Evolutionary conservation across 1,140 invertebrate genomes (phyloP).

Genomic region (Battus philenor): DNA sequence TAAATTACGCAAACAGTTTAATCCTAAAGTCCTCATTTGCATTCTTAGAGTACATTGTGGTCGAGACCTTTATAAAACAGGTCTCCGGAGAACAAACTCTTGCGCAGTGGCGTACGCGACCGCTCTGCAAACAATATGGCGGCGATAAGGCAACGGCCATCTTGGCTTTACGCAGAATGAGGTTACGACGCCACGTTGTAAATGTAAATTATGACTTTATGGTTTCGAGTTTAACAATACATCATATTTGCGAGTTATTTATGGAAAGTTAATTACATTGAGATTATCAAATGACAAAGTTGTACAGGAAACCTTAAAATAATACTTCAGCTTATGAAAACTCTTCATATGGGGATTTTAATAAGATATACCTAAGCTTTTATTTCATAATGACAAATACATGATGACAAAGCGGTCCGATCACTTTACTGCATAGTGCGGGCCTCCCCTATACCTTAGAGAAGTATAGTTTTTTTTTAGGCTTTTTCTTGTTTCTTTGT

Average conservation of each 20-base stretch:
- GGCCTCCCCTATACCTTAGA: too few relatives aligned
- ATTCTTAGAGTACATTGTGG: slow-evolving; percentile 32
- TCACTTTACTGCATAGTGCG: too few relatives aligned
- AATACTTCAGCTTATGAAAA: too few relatives aligned
- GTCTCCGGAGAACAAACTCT: slow-evolving; percentile 58
- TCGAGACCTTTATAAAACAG: slow-evolving; percentile 50
- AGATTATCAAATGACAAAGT: too few relatives aligned
- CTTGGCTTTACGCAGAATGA: slow-evolving; percentile 42
- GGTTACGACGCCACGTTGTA: slow-evolving; percentile 38
- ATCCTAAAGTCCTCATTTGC: slow-evolving; percentile 49
- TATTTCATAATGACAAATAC: too few relatives aligned
- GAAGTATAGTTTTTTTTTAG: too few relatives aligned
- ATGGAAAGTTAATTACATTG: slow-evolving; percentile 9
- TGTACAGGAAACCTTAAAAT: too few relatives aligned
- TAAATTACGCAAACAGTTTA: slow-evolving; percentile 45
- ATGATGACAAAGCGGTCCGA: too few relatives aligned
- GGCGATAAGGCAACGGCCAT: slow-evolving; percentile 61
- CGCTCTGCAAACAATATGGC: slow-evolving; percentile 58
- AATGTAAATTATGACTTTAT: slow-evolving; percentile 24
- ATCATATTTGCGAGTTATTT: slow-evolving; percentile 14
- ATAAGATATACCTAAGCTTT: too few relatives aligned
- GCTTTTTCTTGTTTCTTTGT: too few relatives aligned
- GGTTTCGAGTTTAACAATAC: slow-evolving; percentile 8
- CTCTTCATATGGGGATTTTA: too few relatives aligned
- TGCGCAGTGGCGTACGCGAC: slow-evolving; percentile 40